Evolutionary conservation across 2,888 invertebrate species (phyloP).

Genomic region (Notodonta ziczac): DNA sequence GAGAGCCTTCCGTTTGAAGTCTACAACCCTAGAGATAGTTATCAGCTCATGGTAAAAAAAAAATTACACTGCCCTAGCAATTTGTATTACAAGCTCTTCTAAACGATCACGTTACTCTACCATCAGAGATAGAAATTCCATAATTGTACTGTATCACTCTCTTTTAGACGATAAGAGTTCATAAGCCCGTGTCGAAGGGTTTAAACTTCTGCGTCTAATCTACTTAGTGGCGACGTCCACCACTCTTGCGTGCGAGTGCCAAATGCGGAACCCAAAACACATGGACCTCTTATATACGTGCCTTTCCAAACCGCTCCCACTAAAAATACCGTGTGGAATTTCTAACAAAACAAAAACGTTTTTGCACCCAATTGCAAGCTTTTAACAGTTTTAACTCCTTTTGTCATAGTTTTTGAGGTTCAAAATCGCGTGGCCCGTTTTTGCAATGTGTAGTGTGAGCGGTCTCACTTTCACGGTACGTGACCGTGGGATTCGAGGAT

Average conservation of each 20-base stretch:
- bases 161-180: too few relatives aligned
- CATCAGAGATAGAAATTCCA: too few relatives aligned
- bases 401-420: neutral
- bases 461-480: constrained; percentile 41
- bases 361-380: neutral
- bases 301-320: constrained; percentile 25
- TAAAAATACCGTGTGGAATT: constrained; percentile 45
- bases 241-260: constrained; percentile 9
- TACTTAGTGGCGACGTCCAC: neutral
- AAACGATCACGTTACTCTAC: too few relatives aligned
- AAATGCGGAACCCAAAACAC: constrained; percentile 24
- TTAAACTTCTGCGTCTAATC: neutral
- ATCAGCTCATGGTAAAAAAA: too few relatives aligned
- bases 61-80: too few relatives aligned
- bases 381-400: neutral
- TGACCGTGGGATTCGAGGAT: constrained; percentile 36
- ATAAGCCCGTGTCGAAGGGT: too few relatives aligned
- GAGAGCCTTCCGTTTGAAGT: too few relatives aligned
- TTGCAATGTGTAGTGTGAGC: constrained; percentile 11
- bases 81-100: too few relatives aligned
- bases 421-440: constrained; percentile 13
- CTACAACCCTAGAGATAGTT: too few relatives aligned
- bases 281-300: constrained; percentile 20
- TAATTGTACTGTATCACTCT: too few relatives aligned
- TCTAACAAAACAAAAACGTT: constrained; percentile 24